These are phyloP conservation scores for Macrochelys suwanniensis DNA, from an alignment of 2,797 vertebrate species.

Conservation along the genomic window DNA sequence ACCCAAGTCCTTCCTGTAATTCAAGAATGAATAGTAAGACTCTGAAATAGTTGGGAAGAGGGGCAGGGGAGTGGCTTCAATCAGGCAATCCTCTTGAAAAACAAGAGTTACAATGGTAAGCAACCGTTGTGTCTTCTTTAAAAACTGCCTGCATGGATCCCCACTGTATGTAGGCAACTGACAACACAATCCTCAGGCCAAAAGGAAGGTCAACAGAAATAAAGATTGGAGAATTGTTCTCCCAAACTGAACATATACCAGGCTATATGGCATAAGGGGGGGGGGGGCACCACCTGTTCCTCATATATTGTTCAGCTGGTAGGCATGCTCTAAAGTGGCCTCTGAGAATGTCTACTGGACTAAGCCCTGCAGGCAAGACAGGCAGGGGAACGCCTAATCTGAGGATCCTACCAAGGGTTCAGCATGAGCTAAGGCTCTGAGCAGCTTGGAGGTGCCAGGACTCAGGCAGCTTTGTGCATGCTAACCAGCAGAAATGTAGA, in stretches of 20 bases:
- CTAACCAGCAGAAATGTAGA: background rate
- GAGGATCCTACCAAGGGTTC: background rate
- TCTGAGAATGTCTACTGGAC: background rate
- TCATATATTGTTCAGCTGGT: background rate
- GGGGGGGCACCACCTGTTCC: background rate
- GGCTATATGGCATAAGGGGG: background rate
- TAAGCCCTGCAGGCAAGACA: background rate
- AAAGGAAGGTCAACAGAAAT: slow-evolving; percentile 9
- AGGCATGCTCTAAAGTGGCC: background rate
- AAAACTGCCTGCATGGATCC: background rate
- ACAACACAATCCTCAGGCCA: slow-evolving; percentile 1
- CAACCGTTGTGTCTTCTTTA: background rate
- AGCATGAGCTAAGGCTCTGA: background rate
- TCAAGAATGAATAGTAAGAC: background rate
- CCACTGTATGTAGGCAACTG: background rate
- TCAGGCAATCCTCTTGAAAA: background rate
- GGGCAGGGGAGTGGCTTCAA: background rate
- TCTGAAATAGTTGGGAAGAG: slow-evolving; percentile 4
- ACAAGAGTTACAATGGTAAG: background rate
- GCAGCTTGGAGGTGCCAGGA: background rate
- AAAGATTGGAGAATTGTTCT: slow-evolving; percentile 15
- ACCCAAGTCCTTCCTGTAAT: background rate
- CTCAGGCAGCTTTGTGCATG: background rate
- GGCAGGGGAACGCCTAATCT: background rate
- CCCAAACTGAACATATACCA: background rate